Evolutionary conservation across 1,140 invertebrate genomes (phyloP).

Genomic region (Megathymus violae): DNA sequence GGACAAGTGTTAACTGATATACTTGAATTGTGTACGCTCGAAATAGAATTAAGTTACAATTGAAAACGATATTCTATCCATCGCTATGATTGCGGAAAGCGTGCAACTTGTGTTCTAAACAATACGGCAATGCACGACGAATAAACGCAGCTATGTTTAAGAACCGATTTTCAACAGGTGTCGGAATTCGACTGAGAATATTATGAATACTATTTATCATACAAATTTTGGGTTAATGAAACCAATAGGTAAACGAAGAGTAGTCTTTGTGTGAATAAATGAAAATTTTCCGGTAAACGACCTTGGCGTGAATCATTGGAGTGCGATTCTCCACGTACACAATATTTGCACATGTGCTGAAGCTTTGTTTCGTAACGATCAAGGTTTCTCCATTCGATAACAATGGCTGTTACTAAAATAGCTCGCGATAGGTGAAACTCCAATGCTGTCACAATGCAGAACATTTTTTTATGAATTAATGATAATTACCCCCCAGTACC

Average conservation of each 20-base stretch:
- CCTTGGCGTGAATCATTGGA: conserved; percentile 32
- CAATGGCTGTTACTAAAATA: background rate
- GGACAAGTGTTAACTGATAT: conserved; percentile 20
- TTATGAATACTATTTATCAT: conserved; percentile 8
- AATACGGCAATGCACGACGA: conserved; percentile 1
- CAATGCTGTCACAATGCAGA: conserved; percentile 4
- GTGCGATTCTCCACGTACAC: conserved; percentile 13
- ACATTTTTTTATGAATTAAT: conserved; percentile 13
- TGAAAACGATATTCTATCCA: background rate
- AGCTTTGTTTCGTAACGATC: conserved; percentile 17
- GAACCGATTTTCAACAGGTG: background rate
- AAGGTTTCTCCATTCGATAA: conserved; percentile 18
- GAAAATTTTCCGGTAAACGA: conserved; percentile 32
- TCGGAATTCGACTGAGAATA: conserved; percentile 13
- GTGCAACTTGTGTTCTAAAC: background rate
- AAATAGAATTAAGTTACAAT: background rate
- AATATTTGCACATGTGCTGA: conserved; percentile 27
- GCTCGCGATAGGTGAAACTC: background rate
- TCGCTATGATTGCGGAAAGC: background rate
- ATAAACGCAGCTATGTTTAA: background rate
- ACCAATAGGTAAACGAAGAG: conserved; percentile 25
- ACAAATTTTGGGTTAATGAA: conserved; percentile 31
- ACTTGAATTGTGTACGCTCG: conserved; percentile 5
- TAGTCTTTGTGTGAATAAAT: conserved; percentile 29
- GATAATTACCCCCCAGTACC: too few relatives aligned